Base-by-base conservation (phyloP, 2,888 invertebrate species). In the Hypolimnas misippus region DNA sequence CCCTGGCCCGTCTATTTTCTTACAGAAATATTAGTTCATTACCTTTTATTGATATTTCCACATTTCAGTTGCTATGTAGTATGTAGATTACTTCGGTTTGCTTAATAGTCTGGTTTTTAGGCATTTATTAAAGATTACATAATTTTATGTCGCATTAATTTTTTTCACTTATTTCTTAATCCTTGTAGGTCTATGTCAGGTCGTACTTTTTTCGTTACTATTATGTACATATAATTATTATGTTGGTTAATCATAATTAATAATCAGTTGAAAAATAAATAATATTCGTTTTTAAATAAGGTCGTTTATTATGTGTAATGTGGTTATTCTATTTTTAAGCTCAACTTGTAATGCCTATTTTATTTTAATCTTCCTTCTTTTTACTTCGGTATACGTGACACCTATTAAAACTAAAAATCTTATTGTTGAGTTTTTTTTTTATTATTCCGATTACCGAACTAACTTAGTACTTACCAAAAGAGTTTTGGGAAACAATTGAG, bases 1-100 rank as follows among this genome's bases (percentile, higher is more conserved):
- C 65, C 66, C 50, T 66, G 66, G 64, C 66, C 63, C 61, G 61
- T 64, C 57, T 63, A 63, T 61, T 64, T 29, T 33, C 51, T 61
- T 64, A 58, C 61, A 51, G 44, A 40, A 56, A 49, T 61, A 49
- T 60, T 55, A 50, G 55, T 55, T 61, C 40, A 55, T 40, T 61
- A 40, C 55, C 52, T 52, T 51, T 31, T 50, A 31, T 29, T 33
- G 35, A 52, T 52, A 52, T 52, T 52, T 35, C 33, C 3, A 33
- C 16, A 52, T 33, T 52, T 33, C 12, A 16, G 50, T 50, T 50
- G 31, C 50, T 50, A 31, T 7, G 31, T 16, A 29, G 35, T n/a
- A n/a, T 38, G 3, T 38, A 16, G 7, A 6, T 25, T 25, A 25
- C 25, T 25, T 25, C 25, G 14, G 8, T 50, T 49, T 16, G 14